These are phyloP conservation scores for Meda fulgida DNA, from an alignment of 2,797 vertebrate species.

Conservation along the genomic window DNA sequence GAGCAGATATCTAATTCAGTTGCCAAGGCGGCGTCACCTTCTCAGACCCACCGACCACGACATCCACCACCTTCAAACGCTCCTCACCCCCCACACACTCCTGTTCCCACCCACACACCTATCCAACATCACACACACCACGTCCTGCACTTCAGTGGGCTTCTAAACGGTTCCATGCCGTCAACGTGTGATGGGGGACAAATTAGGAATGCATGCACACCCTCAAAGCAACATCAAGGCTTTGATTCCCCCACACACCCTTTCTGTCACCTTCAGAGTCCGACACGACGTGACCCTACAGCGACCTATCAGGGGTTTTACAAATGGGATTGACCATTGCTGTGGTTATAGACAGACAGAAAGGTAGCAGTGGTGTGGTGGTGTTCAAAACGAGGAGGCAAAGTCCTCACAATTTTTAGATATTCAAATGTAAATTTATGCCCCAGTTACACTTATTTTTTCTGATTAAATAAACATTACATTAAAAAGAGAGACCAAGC, in stretches of 20 bases:
- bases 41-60: constrained; percentile 44
- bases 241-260: constrained; percentile 71
- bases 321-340: constrained; percentile 13
- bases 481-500: too few species aligned
- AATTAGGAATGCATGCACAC: constrained; percentile 70
- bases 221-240: constrained; percentile 65
- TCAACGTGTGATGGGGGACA: constrained; percentile 77
- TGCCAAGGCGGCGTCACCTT: constrained; percentile 52
- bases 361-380: not conserved
- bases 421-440: too few species aligned
- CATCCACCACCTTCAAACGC: constrained; percentile 37
- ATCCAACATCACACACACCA: constrained; percentile 55
- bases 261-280: constrained; percentile 73
- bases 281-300: constrained; percentile 74
- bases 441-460: too few species aligned
- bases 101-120: constrained; percentile 61
- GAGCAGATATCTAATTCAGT: constrained; percentile 71
- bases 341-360: not conserved
- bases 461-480: too few species aligned
- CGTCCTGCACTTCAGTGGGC: constrained; percentile 70
- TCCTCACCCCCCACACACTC: constrained; percentile 44
- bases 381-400: not conserved
- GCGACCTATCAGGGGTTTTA: constrained; percentile 61
- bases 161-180: constrained; percentile 77
- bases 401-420: too few species aligned